Evolutionary conservation across 1,140 invertebrate genomes (phyloP).

Genomic region (Argopecten irradians): DNA sequence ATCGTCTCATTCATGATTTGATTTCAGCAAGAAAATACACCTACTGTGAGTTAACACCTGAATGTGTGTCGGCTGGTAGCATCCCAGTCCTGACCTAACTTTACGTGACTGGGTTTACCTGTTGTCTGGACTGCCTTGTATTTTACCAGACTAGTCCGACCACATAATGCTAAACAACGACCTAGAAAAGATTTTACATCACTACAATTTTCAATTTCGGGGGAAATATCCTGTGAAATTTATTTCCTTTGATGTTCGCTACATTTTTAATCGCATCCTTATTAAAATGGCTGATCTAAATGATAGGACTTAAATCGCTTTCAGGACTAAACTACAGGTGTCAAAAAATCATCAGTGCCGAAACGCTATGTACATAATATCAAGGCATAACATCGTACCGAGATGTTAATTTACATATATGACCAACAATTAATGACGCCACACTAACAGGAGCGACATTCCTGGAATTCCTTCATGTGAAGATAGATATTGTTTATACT

Average conservation of each 20-base stretch:
- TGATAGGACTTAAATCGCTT: not conserved
- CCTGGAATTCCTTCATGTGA: not conserved
- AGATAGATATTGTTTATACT: not conserved
- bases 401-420: not conserved
- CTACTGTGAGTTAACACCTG: not conserved
- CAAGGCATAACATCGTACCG: not conserved
- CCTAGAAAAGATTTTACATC: not conserved
- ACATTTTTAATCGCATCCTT: conserved; percentile 14
- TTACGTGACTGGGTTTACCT: not conserved
- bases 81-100: not conserved
- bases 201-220: not conserved
- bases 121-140: not conserved
- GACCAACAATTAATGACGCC: conserved; percentile 15
- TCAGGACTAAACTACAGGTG: not conserved
- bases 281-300: not conserved
- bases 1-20: not conserved
- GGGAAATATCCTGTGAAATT: not conserved
- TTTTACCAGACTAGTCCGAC: not conserved
- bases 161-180: not conserved
- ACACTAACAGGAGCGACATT: not conserved
- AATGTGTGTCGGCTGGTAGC: not conserved
- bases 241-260: not conserved
- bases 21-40: not conserved
- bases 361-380: not conserved
- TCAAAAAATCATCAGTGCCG: not conserved